These are phyloP conservation scores for Xerus inauris DNA, from an alignment of 2,113 vertebrate genomes.

Conservation along the genomic window DNA sequence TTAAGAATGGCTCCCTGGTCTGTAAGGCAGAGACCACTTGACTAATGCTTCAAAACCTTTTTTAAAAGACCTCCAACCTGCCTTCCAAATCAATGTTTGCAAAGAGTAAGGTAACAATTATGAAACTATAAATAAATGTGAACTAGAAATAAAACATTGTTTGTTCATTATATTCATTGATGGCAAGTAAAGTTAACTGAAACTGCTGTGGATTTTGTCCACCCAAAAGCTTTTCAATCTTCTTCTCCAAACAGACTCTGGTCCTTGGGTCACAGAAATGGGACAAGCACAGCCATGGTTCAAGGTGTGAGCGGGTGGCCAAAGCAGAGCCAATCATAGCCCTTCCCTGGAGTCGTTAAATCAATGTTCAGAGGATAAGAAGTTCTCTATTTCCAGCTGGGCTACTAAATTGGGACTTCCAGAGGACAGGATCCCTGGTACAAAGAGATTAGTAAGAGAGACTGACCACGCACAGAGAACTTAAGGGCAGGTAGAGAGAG, in stretches of 20 bases:
- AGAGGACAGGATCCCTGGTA: neutral
- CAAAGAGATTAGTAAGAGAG: neutral
- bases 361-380: neutral
- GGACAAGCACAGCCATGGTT: neutral
- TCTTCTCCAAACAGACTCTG: neutral
- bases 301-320: neutral
- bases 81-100: slow-evolving; percentile 8
- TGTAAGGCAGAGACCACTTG: neutral
- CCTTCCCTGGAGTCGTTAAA: neutral
- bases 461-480: neutral
- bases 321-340: too few species aligned
- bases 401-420: neutral
- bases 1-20: neutral
- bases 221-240: neutral
- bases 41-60: neutral
- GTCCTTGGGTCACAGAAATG: neutral
- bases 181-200: neutral
- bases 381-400: neutral
- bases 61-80: neutral
- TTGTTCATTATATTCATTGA: neutral
- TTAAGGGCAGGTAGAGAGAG: neutral
- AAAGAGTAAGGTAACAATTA: neutral
- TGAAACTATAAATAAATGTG: neutral
- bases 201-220: neutral
- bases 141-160: neutral